Evolutionary conservation across 2,888 invertebrate genomes (phyloP).

Genomic region (Meiosimyza platycephala): DNA sequence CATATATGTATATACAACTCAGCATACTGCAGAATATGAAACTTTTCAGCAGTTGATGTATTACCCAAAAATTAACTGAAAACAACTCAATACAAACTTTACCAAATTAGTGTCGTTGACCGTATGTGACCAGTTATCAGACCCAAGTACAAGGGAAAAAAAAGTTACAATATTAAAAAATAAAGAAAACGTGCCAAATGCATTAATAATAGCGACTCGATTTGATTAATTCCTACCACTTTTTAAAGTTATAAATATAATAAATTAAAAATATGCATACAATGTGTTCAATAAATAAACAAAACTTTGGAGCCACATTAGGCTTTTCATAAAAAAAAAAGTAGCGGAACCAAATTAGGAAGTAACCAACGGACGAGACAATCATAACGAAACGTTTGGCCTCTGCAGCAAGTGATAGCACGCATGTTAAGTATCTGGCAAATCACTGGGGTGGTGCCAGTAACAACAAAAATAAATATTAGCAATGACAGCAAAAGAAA

Average conservation of each 20-base stretch:
- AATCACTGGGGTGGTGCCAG: background rate
- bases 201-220: background rate
- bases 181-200: background rate
- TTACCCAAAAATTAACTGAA: too few relatives aligned
- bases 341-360: conserved; percentile 50
- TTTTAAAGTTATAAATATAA: background rate
- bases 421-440: background rate
- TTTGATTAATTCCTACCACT: conserved; percentile 1
- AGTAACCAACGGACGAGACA: conserved; percentile 31
- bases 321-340: conserved; percentile 24
- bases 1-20: too few relatives aligned
- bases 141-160: background rate
- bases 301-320: background rate
- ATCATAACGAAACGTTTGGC: conserved; percentile 10
- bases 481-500: background rate
- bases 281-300: background rate
- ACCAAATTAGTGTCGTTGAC: background rate
- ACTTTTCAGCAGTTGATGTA: too few relatives aligned
- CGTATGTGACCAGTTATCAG: background rate
- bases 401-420: background rate
- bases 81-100: background rate
- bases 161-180: background rate
- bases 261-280: background rate
- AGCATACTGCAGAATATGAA: too few relatives aligned
- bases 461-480: background rate